Conservation (phyloP, 2,888 invertebrate genomes). For the Erannis defoliaria region DNA sequence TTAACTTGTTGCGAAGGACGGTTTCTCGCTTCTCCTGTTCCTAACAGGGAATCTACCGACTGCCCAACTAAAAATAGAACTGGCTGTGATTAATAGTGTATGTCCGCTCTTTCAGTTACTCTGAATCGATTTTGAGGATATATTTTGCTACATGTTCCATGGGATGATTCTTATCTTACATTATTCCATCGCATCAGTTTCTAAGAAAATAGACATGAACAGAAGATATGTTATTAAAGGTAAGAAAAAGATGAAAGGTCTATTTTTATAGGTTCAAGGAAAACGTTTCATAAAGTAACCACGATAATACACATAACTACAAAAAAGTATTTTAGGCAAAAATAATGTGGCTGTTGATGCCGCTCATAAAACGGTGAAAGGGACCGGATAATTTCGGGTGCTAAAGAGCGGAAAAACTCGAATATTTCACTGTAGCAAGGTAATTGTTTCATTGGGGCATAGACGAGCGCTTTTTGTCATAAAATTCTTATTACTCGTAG, state of each 20-base stretch:
- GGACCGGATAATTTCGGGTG: conserved; percentile 65
- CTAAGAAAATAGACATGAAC: conserved; percentile 1
- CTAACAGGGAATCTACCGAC: conserved; percentile 51
- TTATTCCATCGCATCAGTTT: conserved; percentile 11
- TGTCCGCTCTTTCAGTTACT: conserved; percentile 45
- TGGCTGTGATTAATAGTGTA: conserved; percentile 66
- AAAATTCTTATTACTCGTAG: conserved; percentile 12
- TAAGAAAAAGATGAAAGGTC: conserved; percentile 21
- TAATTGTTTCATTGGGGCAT: conserved; percentile 53
- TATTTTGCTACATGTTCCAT: conserved; percentile 12
- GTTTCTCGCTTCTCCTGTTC: conserved; percentile 59
- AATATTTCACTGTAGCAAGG: conserved; percentile 57
- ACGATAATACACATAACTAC: conserved; percentile 26
- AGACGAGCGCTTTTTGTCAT: conserved; percentile 44
- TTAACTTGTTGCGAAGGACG: conserved; percentile 73
- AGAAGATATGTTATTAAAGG: background rate
- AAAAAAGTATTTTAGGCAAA: conserved; percentile 38
- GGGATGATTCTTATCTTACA: conserved; percentile 10
- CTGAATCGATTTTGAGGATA: conserved; percentile 39
- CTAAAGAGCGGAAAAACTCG: conserved; percentile 62
- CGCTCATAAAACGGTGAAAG: conserved; percentile 61
- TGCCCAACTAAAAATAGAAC: conserved; percentile 60
- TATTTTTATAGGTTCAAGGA: conserved; percentile 22
- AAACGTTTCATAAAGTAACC: conserved; percentile 23
- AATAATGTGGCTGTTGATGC: conserved; percentile 51